Evolutionary conservation across 2,113 vertebrate genomes (phyloP), one percentile per base, ranked within the genome.

Genomic region (Boulengeromyrus knoepffleri): DNA sequence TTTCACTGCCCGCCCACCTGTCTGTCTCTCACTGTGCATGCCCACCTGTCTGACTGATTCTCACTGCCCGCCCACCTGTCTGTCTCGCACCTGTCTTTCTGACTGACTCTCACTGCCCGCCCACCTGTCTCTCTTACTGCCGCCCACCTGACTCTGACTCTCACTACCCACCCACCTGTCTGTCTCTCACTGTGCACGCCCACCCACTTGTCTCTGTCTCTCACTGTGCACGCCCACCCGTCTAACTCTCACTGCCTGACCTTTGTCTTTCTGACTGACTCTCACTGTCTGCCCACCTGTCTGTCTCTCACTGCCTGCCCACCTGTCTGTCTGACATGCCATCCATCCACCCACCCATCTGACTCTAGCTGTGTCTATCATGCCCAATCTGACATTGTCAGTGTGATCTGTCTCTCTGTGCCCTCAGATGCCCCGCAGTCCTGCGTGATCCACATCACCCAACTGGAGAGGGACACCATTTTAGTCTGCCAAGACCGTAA

Each of bases 391-490:
- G 58, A 66, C n/a, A 66, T 66, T 66, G 7, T 66, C 58, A 36
- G 10, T 77, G 70, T 36, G 66, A 36, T 5, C 36, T 62, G 10
- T 86, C 27, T 92, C 52, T 39, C 92, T 93, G 94, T 92, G 91
- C 66, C 95, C 94, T 19, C 93, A 99, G 98, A 99, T 94, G 97
- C 96, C 15, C 97, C 98, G 15, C 98, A 99, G 94, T 96, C 98
- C 1, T 99, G 96, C 90, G 98, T 99, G 92, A 98, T 98, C 91
- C 98, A 99, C 27, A 97, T 99, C 91, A 99, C 98, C 80, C 99
- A 99, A 90, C 95, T 99, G 93, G 98, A 99, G 95, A 97, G 98
- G 94, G 98, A 99, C 93, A 99, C 98, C 70, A 99, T 99, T 93
- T 95, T 99, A 49, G 99, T 99, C 90, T 99, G 99, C 94, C 95